Evolutionary conservation across 1,140 invertebrate genomes (phyloP), one percentile per base, ranked within the genome.

Genomic region (Drosophila ohnishii): DNA sequence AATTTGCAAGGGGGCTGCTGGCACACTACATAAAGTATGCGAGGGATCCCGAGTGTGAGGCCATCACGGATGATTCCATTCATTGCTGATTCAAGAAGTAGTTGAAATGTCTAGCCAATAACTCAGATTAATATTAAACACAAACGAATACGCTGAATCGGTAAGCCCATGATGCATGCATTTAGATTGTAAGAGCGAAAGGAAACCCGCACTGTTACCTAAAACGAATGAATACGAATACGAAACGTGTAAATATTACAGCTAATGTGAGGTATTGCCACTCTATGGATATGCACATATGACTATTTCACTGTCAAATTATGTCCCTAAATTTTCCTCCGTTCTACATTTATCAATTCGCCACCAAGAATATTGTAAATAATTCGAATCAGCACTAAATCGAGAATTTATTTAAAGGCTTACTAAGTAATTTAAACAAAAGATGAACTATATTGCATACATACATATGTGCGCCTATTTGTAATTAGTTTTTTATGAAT

Each of bases 401-500:
- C 62, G 35, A 44, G 60, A 64, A 61, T 67, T 64, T 50, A 82
- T 84, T 86, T 83, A 57, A 69, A 57, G 75, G 64, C 74, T 61
- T 61, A 65, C 30, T 32, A 32, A 55, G 51, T 47, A 67, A 64
- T 59, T 50, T 40, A 75, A 53, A 44, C 7, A 40, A 65, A 56
- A 9, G 22, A 22, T 40, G 44, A 50, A 56, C 56, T 69, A 62
- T 77, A 48, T 72, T 51, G 53, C 35, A 48, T 55, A 58, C 35
- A 48, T 45, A 40, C 40, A 65, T 66, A 61, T 78, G 67, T 67
- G 72, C 65, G 57, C 67, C 75, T 88, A 80, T 59, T 86, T 89
- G 78, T 89, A 85, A 90, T 89, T 89, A 89, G 87, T 89, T 89
- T 89, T 89, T 77, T 89, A 89, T 80, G 58, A 75, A 48, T 40